phyloP scores from a whole-genome alignment of 2,888 invertebrate species.

The Scaptomyza cyrtandrae region DNA sequence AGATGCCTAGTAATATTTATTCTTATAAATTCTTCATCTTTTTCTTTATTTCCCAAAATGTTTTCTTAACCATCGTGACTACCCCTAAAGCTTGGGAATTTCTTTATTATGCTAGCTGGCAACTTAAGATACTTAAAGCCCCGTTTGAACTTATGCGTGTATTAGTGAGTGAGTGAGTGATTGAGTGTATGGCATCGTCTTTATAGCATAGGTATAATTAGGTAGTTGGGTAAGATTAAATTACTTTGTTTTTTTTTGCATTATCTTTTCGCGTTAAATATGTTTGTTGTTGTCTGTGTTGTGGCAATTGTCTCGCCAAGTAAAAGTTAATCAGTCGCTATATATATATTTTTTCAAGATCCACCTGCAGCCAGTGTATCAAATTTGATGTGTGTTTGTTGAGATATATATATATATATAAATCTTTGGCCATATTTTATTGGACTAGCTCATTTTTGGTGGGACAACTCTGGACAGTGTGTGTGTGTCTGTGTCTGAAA shows the following conservation, averaged over 20 bases:
- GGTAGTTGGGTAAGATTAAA: slow-evolving; percentile 73
- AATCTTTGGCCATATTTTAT: slow-evolving; percentile 58
- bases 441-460: slow-evolving; percentile 68
- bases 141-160: slow-evolving; percentile 76
- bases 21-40: not conserved
- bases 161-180: slow-evolving; percentile 64
- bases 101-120: slow-evolving; percentile 73
- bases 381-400: slow-evolving; percentile 43
- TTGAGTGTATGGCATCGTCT: slow-evolving; percentile 57
- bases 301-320: slow-evolving; percentile 69
- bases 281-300: slow-evolving; percentile 14
- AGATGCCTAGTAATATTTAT: not conserved
- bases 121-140: slow-evolving; percentile 77
- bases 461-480: slow-evolving; percentile 35
- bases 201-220: slow-evolving; percentile 67
- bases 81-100: slow-evolving; percentile 33
- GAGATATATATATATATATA: slow-evolving; percentile 12
- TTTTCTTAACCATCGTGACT: slow-evolving; percentile 10
- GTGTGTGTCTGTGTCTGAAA: slow-evolving; percentile 24
- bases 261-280: not conserved
- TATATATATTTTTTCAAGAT: slow-evolving; percentile 30
- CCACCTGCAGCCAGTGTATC: slow-evolving; percentile 33
- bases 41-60: too few relatives aligned
- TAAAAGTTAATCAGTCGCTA: slow-evolving; percentile 75
- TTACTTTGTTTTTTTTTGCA: slow-evolving; percentile 34